These are phyloP conservation scores for Oreortyx pictus DNA, from an alignment of 2,797 vertebrate genomes.

Conservation along the genomic window DNA sequence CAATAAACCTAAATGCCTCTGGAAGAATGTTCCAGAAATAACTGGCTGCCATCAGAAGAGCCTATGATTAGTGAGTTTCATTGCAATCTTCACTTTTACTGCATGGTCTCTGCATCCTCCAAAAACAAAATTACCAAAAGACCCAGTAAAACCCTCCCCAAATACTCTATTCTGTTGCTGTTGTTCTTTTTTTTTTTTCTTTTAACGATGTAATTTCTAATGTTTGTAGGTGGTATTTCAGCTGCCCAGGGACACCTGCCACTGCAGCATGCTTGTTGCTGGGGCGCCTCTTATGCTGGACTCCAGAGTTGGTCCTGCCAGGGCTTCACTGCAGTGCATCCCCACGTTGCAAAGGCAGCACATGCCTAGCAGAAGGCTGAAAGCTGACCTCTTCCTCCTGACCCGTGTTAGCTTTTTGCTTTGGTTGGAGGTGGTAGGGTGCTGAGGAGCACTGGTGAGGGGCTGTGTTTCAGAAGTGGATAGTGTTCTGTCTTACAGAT, in stretches of 20 bases:
- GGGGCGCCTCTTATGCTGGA: background rate
- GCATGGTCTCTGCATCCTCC: background rate
- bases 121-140: background rate
- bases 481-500: background rate
- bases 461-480: background rate
- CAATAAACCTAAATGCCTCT: slow-evolving; percentile 6
- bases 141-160: background rate
- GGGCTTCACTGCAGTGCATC: background rate
- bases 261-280: background rate
- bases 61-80: background rate
- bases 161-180: background rate
- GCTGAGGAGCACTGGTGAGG: background rate
- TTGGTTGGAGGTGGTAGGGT: background rate
- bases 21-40: slow-evolving; percentile 31
- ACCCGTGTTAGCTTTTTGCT: background rate
- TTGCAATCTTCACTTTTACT: background rate
- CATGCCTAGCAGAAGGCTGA: fast-evolving
- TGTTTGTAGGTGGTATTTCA: background rate
- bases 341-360: background rate
- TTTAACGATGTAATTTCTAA: background rate
- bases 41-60: background rate
- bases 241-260: background rate
- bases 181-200: background rate
- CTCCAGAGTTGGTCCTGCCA: background rate
- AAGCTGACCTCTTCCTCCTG: background rate